Evolutionary conservation across 2,888 invertebrate species (phyloP).

Genomic region (Pyralis farinalis): DNA sequence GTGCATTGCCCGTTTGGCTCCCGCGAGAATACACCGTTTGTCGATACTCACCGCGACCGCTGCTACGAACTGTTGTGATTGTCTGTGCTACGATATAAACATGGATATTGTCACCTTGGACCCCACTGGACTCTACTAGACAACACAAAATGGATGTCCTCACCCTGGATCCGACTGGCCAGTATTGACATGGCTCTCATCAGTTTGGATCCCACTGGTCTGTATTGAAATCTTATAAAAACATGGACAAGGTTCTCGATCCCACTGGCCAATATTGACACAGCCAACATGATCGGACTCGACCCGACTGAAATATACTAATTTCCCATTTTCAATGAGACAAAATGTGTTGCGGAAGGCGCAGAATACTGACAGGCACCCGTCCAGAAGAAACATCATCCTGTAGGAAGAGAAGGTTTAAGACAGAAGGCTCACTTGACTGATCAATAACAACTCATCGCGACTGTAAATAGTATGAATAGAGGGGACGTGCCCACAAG

Average conservation of each 20-base stretch:
- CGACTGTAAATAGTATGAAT: constrained; percentile 66
- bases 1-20: constrained; percentile 63
- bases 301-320: constrained; percentile 74
- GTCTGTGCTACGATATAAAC: constrained; percentile 44
- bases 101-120: constrained; percentile 72
- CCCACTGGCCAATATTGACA: constrained; percentile 64
- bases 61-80: constrained; percentile 54
- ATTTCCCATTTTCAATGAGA: constrained; percentile 26
- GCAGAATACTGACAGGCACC: constrained; percentile 65
- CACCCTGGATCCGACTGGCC: constrained; percentile 68
- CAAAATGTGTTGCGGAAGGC: constrained; percentile 74
- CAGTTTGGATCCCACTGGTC: constrained; percentile 40
- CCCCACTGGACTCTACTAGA: constrained; percentile 71
- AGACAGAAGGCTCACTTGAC: constrained; percentile 26
- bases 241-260: constrained; percentile 52
- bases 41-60: constrained; percentile 34
- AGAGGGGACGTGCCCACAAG: constrained; percentile 60
- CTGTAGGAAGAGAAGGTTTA: constrained; percentile 69
- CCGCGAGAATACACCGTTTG: constrained; percentile 52
- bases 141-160: constrained; percentile 47
- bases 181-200: constrained; percentile 39
- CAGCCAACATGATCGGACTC: constrained; percentile 55
- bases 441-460: constrained; percentile 42
- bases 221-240: constrained; percentile 23
- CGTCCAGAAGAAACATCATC: constrained; percentile 71